phyloP scores from a whole-genome alignment of 2,113 vertebrate genomes.

The Chitala chitala region DNA sequence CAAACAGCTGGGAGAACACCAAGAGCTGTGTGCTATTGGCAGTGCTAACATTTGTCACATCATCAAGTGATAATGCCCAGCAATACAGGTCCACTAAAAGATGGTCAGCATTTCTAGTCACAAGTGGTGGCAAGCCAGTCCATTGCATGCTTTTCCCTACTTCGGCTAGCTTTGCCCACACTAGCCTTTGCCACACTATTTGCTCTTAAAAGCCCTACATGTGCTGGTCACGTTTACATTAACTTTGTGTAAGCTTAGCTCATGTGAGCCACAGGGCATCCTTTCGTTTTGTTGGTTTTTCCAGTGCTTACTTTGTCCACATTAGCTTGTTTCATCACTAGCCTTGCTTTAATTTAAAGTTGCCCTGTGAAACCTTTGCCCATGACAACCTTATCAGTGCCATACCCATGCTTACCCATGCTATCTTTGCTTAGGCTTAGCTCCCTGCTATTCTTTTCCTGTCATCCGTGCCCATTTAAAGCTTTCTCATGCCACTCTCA shows the following conservation, averaged over 20 bases:
- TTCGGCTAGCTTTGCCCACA: too few relatives aligned
- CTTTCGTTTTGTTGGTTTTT: too few relatives aligned
- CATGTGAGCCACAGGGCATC: background rate
- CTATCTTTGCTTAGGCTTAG: background rate
- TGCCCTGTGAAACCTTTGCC: background rate
- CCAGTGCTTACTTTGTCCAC: too few relatives aligned
- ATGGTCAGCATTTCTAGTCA: background rate
- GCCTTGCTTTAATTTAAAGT: background rate
- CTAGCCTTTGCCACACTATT: background rate
- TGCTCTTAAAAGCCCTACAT: background rate
- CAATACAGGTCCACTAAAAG: too few relatives aligned
- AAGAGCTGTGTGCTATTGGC: background rate
- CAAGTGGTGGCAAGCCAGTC: background rate
- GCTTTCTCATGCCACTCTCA: too few relatives aligned
- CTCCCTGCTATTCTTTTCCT: too few relatives aligned
- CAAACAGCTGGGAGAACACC: background rate
- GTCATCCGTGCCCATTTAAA: too few relatives aligned
- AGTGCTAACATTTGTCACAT: too few relatives aligned
- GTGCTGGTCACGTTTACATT: background rate
- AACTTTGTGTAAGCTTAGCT: background rate
- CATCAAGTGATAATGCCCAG: too few relatives aligned
- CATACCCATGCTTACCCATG: background rate
- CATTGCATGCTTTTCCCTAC: background rate
- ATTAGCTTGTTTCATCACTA: background rate
- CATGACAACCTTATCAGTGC: background rate